Evolutionary conservation across 2,888 invertebrate genomes (phyloP).

Genomic region (Hirtodrosophila histrioides): DNA sequence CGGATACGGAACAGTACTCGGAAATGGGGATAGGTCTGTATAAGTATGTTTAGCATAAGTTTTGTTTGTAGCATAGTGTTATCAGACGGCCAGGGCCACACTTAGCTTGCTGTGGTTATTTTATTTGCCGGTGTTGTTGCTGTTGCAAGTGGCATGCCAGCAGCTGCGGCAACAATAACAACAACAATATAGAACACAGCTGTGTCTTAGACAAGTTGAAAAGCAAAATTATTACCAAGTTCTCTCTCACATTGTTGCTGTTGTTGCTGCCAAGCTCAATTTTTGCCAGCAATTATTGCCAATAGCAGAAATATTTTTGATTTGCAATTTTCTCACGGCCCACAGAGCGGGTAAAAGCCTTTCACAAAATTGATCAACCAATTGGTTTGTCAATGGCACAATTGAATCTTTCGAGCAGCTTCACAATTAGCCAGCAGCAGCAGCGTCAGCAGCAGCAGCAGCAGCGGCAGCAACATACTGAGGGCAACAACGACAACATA

Average conservation of each 20-base stretch:
- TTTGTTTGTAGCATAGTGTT: slow-evolving; percentile 45
- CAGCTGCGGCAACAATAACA: slow-evolving; percentile 40
- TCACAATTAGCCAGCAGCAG: slow-evolving; percentile 67
- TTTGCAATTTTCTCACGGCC: slow-evolving; percentile 75
- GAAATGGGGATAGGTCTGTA: no score
- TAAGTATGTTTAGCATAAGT: no score
- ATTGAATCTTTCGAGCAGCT: slow-evolving; percentile 65
- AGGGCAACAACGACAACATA: slow-evolving; percentile 48
- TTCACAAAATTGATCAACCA: slow-evolving; percentile 60
- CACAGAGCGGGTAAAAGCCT: slow-evolving; percentile 45
- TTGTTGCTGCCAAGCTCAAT: slow-evolving; percentile 44
- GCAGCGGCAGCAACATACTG: slow-evolving; percentile 26
- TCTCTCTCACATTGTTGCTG: slow-evolving; percentile 44
- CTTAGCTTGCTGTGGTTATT: slow-evolving; percentile 45
- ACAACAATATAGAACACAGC: slow-evolving; percentile 73
- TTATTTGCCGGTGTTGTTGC: slow-evolving; percentile 43
- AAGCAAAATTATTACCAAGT: slow-evolving; percentile 63
- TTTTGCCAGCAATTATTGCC: slow-evolving; percentile 70
- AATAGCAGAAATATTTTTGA: slow-evolving; percentile 70
- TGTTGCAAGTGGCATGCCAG: slow-evolving; percentile 63
- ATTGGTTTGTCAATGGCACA: slow-evolving; percentile 77
- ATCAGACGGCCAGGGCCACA: slow-evolving; percentile 64
- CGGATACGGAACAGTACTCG: no score
- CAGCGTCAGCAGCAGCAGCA: slow-evolving; percentile 30
- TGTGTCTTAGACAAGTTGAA: slow-evolving; percentile 48